Evolutionary conservation across 2,888 invertebrate genomes (phyloP).

Genomic region (Drosophila fungiperda): DNA sequence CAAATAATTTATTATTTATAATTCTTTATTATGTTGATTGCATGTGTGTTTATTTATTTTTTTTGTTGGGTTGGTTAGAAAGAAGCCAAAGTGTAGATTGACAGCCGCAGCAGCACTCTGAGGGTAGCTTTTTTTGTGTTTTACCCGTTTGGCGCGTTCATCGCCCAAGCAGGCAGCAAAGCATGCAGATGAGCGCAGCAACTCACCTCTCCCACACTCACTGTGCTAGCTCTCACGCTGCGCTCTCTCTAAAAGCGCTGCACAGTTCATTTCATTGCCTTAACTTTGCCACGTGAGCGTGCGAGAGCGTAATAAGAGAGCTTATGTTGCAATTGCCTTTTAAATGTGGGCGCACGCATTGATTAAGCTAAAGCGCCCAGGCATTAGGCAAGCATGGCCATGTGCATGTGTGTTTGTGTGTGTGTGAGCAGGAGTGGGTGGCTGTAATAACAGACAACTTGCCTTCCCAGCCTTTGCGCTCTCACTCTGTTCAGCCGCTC

Average conservation of each 20-base stretch:
- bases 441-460: constrained; percentile 30
- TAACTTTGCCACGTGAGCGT: constrained; percentile 36
- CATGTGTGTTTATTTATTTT: constrained; percentile 48
- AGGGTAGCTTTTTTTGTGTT: constrained; percentile 83
- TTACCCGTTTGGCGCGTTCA: constrained; percentile 72
- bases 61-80: constrained; percentile 81
- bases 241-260: background rate
- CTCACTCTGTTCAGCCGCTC: constrained; percentile 13
- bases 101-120: constrained; percentile 78
- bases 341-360: constrained; percentile 44
- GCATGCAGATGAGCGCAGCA: constrained; percentile 9
- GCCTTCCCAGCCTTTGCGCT: constrained; percentile 28
- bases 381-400: constrained; percentile 1
- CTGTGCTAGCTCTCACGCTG: constrained; percentile 1
- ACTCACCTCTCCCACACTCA: background rate
- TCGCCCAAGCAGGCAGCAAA: constrained; percentile 44
- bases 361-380: constrained; percentile 35
- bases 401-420: constrained; percentile 15
- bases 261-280: constrained; percentile 30
- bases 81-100: constrained; percentile 86
- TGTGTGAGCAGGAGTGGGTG: constrained; percentile 39
- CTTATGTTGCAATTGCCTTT: constrained; percentile 60
- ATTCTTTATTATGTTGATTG: constrained; percentile 25
- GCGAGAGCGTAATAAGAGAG: constrained; percentile 5
- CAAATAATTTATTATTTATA: constrained; percentile 6